Evolutionary conservation across 2,888 invertebrate species (phyloP).

Genomic region (Coelinius sp.): DNA sequence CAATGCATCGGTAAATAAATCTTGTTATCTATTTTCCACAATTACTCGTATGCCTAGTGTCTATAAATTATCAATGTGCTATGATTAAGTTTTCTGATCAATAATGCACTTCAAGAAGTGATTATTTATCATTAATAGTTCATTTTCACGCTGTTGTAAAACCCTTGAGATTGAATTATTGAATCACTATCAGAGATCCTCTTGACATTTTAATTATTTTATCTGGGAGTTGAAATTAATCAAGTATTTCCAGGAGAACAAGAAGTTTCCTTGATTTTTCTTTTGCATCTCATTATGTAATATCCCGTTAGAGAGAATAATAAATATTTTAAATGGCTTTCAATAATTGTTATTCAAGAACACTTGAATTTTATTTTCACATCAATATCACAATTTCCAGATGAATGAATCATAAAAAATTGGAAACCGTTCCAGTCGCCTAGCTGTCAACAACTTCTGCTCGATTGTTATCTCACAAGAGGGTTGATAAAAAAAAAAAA

Average conservation of each 20-base stretch:
- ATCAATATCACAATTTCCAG: not conserved
- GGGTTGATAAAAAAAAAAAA: not conserved
- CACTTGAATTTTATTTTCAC: not conserved
- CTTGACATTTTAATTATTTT: not conserved
- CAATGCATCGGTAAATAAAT: not conserved
- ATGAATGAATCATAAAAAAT: no score
- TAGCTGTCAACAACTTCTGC: not conserved
- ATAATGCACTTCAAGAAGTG: not conserved
- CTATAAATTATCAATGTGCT: not conserved
- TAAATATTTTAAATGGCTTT: not conserved
- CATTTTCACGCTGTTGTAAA: not conserved
- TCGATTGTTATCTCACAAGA: not conserved
- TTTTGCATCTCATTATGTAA: not conserved
- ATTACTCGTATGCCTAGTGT: not conserved
- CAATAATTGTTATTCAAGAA: not conserved
- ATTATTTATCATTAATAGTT: not conserved
- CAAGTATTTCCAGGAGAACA: not conserved
- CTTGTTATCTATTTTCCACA: not conserved
- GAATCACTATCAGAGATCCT: not conserved
- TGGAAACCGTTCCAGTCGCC: not conserved
- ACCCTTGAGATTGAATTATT: not conserved
- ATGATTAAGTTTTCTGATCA: slow-evolving; percentile 5
- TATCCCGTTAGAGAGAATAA: not conserved
- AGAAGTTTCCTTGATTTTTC: not conserved
- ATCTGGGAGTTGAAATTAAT: not conserved